phyloP scores from a whole-genome alignment of 2,888 invertebrate species.

The Caprella mutica region DNA sequence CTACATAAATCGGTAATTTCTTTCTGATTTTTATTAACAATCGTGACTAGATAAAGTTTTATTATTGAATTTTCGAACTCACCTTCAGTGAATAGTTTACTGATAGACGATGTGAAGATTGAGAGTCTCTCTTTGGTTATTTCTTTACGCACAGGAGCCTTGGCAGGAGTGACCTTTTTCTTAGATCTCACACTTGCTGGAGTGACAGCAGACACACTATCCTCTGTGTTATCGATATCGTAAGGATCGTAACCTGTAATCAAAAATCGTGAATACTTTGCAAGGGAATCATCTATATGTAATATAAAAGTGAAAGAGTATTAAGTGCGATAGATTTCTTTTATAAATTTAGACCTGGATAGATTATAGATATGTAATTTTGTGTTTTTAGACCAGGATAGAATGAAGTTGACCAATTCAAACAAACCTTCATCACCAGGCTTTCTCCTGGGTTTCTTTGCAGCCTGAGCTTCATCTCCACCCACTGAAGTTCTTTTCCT shows the following conservation, averaged over 20 bases:
- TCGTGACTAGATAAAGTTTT: no score
- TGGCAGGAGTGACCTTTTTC: constrained; percentile 9
- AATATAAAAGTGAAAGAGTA: no score
- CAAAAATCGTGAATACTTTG: no score
- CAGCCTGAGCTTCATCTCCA: neutral
- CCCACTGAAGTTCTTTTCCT: neutral
- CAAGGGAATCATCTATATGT: no score
- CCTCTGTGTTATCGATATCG: constrained; percentile 43
- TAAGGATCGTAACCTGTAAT: constrained; percentile 45
- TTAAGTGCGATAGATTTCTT: no score
- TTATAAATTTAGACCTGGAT: no score
- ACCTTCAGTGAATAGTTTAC: constrained; percentile 60
- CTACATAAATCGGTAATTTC: no score
- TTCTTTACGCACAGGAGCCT: constrained; percentile 12
- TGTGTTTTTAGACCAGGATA: no score
- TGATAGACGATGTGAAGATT: constrained; percentile 59
- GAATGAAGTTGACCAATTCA: no score
- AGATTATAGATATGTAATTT: no score
- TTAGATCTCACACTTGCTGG: constrained; percentile 12
- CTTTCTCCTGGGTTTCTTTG: neutral
- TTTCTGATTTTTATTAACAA: no score
- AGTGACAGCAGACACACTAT: constrained; percentile 31
- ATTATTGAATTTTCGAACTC: constrained; percentile 35
- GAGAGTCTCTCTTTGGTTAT: constrained; percentile 44
- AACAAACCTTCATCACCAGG: no score